These are phyloP conservation scores for Anolis carolinensis DNA, from an alignment of 2,113 vertebrate species.

Conservation along the genomic window DNA sequence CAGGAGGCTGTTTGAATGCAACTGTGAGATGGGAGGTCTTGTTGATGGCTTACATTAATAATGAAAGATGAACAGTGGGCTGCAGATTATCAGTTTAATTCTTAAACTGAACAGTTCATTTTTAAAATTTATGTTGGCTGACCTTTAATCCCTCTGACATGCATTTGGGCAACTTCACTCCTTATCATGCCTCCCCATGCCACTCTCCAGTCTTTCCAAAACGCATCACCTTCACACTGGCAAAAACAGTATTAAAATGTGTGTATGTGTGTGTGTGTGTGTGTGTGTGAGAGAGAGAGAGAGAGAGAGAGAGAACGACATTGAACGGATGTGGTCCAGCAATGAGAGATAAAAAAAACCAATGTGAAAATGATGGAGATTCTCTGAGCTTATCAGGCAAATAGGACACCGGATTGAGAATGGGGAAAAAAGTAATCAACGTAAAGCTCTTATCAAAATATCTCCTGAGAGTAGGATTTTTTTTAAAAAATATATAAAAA, in stretches of 20 bases:
- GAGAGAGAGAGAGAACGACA: slow-evolving; percentile 57
- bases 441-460: slow-evolving; percentile 77
- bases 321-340: slow-evolving; percentile 60
- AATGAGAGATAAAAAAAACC: slow-evolving; percentile 76
- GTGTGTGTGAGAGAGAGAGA: not conserved
- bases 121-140: slow-evolving; percentile 51
- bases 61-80: slow-evolving; percentile 54
- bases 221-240: not conserved
- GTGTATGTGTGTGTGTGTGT: not conserved
- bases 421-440: slow-evolving; percentile 74
- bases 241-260: slow-evolving; percentile 16
- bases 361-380: slow-evolving; percentile 72
- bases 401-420: slow-evolving; percentile 56
- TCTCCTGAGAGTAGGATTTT: slow-evolving; percentile 58
- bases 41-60: slow-evolving; percentile 49
- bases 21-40: slow-evolving; percentile 41
- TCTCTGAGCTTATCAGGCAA: slow-evolving; percentile 72
- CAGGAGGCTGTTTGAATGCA: slow-evolving; percentile 36
- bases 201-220: not conserved
- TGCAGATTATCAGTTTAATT: slow-evolving; percentile 68
- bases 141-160: slow-evolving; percentile 50
- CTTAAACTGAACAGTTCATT: slow-evolving; percentile 31
- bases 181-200: slow-evolving; percentile 2
- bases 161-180: slow-evolving; percentile 28
- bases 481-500: not conserved